Percentiles rank a stretch among this genome's conserved stretches.
phyloP scores from a whole-genome alignment of 2,888 invertebrate species.

The Athalia cordata region DNA sequence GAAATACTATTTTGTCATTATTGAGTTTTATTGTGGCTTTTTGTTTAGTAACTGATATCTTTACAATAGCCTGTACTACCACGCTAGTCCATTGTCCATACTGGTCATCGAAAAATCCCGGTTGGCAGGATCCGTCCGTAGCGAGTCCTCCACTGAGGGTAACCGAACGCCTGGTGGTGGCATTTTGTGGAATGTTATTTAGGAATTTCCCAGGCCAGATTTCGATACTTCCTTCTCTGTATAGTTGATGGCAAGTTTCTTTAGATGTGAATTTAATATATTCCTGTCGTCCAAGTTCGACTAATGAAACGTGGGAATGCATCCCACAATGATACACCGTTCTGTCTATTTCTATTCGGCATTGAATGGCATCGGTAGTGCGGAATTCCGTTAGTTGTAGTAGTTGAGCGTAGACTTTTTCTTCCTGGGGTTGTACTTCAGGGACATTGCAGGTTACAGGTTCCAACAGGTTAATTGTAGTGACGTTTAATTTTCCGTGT shows the following conservation, averaged over 20 bases:
- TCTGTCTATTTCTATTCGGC: background rate
- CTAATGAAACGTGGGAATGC: background rate
- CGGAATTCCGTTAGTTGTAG: constrained; percentile 5
- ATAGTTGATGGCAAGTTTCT: background rate
- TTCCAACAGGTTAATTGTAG: constrained; percentile 34
- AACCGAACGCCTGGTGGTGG: background rate
- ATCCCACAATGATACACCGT: background rate
- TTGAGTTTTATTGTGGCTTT: constrained; percentile 28
- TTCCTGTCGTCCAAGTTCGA: background rate
- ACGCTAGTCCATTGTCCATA: constrained; percentile 46
- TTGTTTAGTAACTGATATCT: constrained; percentile 28
- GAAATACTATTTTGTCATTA: constrained; percentile 18
- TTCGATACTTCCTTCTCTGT: background rate
- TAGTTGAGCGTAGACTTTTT: background rate
- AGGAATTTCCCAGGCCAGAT: background rate
- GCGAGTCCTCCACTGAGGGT: background rate
- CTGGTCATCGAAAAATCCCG: constrained; percentile 1
- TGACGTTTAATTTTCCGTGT: too few relatives aligned
- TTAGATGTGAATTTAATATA: background rate
- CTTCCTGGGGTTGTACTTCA: background rate
- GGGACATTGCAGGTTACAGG: too few relatives aligned
- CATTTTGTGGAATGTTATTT: background rate
- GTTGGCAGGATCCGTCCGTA: too few relatives aligned
- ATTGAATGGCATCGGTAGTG: background rate
- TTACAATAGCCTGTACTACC: constrained; percentile 36